These are phyloP conservation scores for Oreochromis aureus DNA, from an alignment of 2,113 vertebrate species.

Conservation along the genomic window DNA sequence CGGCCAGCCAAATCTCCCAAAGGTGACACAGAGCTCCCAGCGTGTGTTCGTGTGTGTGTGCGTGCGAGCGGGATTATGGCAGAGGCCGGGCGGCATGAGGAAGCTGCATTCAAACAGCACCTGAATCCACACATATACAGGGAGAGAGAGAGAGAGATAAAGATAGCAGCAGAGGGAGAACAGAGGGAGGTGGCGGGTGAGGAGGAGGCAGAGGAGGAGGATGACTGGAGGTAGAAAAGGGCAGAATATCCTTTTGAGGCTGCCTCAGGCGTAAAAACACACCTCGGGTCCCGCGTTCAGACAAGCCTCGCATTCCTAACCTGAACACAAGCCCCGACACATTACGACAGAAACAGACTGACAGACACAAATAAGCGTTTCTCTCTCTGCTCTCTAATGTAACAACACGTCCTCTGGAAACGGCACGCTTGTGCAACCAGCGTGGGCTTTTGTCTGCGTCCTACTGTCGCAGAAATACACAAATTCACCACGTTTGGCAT, in stretches of 20 bases:
- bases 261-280: slow-evolving; percentile 24
- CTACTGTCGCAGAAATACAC: neutral
- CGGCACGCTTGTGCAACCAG: neutral
- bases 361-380: neutral
- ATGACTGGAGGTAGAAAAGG: neutral
- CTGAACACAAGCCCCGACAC: slow-evolving; percentile 19
- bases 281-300: slow-evolving; percentile 20
- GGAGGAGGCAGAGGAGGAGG: slow-evolving; percentile 18
- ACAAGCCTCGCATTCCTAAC: slow-evolving; percentile 47
- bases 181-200: slow-evolving; percentile 10
- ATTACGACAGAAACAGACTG: neutral
- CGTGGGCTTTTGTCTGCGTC: neutral
- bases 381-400: neutral
- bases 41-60: neutral
- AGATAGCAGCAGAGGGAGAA: slow-evolving; percentile 8
- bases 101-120: neutral
- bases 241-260: neutral
- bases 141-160: neutral
- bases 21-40: neutral
- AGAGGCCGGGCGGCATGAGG: neutral
- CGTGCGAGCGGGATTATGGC: neutral
- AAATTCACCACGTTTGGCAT: neutral
- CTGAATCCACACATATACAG: neutral
- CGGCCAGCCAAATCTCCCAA: neutral
- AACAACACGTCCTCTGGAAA: neutral